phyloP scores from a whole-genome alignment of 2,113 vertebrate species.

The Trogon surrucura region DNA sequence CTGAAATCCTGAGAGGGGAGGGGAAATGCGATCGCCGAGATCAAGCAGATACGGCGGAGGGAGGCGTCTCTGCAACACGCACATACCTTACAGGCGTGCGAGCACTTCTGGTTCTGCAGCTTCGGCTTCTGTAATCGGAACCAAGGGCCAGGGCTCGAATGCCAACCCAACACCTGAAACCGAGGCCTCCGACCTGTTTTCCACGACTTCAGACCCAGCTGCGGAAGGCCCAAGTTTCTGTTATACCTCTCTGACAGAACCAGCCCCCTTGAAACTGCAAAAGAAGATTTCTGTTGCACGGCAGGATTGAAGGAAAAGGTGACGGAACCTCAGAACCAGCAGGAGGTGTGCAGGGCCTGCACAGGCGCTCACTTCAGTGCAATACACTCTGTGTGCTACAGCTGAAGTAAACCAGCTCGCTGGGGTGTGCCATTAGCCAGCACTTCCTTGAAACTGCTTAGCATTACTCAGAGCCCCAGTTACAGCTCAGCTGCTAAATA shows the following conservation, averaged over 20 bases:
- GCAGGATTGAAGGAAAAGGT: not conserved
- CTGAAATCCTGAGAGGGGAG: not conserved
- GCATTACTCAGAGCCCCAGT: not conserved
- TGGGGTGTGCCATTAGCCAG: not conserved
- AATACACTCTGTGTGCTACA: not conserved
- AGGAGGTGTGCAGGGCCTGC: not conserved
- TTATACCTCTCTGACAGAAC: not conserved
- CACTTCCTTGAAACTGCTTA: not conserved
- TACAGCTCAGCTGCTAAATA: not conserved
- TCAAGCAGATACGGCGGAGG: not conserved
- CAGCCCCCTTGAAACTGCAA: not conserved
- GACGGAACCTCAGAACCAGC: not conserved
- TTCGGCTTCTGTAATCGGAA: not conserved
- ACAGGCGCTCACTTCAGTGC: rapidly evolving
- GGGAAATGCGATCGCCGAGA: not conserved
- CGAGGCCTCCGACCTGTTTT: not conserved
- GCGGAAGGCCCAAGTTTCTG: not conserved
- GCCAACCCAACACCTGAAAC: not conserved
- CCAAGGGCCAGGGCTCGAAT: not conserved
- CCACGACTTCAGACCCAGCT: not conserved
- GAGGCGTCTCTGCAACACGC: not conserved
- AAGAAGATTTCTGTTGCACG: not conserved
- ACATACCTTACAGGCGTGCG: rapidly evolving
- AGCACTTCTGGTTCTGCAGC: not conserved
- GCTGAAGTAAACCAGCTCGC: not conserved